phyloP scores from a whole-genome alignment of 64 coral and sea anemone genomes.

The Platygyra sinensis region DNA sequence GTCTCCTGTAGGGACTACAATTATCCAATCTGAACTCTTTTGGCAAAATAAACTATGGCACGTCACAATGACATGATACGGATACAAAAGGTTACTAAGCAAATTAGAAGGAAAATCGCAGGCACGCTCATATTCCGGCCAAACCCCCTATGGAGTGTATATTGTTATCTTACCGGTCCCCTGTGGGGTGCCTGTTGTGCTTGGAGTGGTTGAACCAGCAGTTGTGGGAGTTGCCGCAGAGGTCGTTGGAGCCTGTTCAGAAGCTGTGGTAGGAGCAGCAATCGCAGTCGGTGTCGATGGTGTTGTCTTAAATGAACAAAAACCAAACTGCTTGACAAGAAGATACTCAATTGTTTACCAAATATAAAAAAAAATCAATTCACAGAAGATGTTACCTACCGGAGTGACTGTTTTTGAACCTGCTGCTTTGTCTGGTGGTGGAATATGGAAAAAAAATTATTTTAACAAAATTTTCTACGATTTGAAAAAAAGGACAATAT shows the following conservation, averaged over 20 bases:
- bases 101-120: no score
- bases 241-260: slow-evolving; percentile 16
- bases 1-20: no score
- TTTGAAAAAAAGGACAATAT: no score
- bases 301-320: not conserved
- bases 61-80: no score
- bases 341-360: not conserved
- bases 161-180: not conserved
- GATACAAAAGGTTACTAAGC: no score
- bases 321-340: not conserved
- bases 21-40: no score
- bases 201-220: not conserved
- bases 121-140: no score
- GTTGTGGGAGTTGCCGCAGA: slow-evolving; percentile 19
- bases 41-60: no score
- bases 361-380: not conserved
- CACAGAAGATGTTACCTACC: not conserved
- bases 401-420: not conserved
- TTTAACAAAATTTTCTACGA: no score
- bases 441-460: not conserved
- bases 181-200: slow-evolving; percentile 13
- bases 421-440: not conserved
- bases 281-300: not conserved
- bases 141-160: not conserved
- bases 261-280: not conserved